Conservation (phyloP, 2,113 vertebrate genomes). For the Zosterops lateralis region DNA sequence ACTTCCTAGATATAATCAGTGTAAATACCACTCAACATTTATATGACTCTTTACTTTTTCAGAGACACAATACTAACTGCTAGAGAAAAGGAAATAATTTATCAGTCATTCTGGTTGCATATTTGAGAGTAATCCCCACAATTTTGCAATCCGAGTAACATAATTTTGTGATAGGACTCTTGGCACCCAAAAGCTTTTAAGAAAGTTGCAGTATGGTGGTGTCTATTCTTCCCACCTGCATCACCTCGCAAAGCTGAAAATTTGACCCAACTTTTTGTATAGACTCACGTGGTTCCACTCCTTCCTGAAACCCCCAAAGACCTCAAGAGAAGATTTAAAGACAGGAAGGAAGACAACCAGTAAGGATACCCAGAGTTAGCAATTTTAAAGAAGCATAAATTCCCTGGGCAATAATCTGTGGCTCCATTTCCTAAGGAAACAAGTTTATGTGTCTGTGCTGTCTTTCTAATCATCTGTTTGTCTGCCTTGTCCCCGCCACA, state of each 20-base stretch:
- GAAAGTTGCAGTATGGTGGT: neutral
- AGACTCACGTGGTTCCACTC: neutral
- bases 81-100: constrained; percentile 14
- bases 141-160: neutral
- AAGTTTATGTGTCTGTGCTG: constrained; percentile 30
- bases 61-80: neutral
- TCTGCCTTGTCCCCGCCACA: neutral
- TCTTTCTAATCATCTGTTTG: constrained; percentile 47
- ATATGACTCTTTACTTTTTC: neutral
- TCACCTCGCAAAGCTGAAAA: neutral
- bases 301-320: neutral
- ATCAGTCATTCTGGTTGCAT: neutral
- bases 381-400: constrained; percentile 23
- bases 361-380: constrained; percentile 14
- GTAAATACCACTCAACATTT: constrained; percentile 10
- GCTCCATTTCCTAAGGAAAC: constrained; percentile 42
- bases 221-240: neutral
- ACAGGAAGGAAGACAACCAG: constrained; percentile 39
- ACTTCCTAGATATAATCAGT: constrained; percentile 12
- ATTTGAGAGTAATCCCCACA: constrained; percentile 21
- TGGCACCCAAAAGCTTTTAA: neutral
- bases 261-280: neutral
- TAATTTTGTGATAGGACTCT: neutral
- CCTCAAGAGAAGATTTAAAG: neutral
- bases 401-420: neutral